These are phyloP conservation scores for Syngnathus floridae DNA, from an alignment of 2,113 vertebrate genomes.

Conservation along the genomic window DNA sequence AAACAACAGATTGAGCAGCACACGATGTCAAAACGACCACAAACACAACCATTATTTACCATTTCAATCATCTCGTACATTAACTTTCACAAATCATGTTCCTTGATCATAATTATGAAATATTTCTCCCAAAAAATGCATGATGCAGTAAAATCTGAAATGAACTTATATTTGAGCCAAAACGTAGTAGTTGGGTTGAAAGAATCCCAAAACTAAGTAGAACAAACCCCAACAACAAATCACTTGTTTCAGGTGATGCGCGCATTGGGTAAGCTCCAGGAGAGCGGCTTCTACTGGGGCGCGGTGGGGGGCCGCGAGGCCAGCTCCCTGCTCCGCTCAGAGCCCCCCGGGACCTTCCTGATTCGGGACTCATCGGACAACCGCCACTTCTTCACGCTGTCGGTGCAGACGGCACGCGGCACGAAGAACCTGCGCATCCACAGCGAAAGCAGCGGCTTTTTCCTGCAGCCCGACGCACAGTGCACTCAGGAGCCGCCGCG, in stretches of 20 bases:
- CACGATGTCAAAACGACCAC: too few species aligned
- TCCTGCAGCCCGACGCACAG: slow-evolving; percentile 85
- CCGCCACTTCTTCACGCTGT: slow-evolving; percentile 96
- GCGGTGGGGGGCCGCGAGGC: slow-evolving; percentile 87
- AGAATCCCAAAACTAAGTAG: background rate
- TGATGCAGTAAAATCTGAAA: too few species aligned
- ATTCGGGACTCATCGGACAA: slow-evolving; percentile 96
- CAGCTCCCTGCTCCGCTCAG: slow-evolving; percentile 80
- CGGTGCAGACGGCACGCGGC: slow-evolving; percentile 87
- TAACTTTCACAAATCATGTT: background rate
- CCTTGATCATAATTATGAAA: too few species aligned
- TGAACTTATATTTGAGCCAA: too few species aligned
- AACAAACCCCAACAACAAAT: background rate
- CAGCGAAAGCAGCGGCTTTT: slow-evolving; percentile 86
- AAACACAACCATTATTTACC: background rate
- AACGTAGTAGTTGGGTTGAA: background rate
- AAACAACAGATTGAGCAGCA: background rate
- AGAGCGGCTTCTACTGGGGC: slow-evolving; percentile 98
- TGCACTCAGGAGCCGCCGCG: slow-evolving; percentile 82
- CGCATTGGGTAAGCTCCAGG: slow-evolving; percentile 86
- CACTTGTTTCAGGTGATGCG: slow-evolving; percentile 74
- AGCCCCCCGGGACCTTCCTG: slow-evolving; percentile 90
- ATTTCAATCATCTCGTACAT: background rate
- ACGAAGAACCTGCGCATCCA: slow-evolving; percentile 97
- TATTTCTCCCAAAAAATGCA: too few species aligned